These are phyloP conservation scores for Lasioglossum villosulum DNA, from an alignment of 2,888 invertebrate species.

Conservation along the genomic window DNA sequence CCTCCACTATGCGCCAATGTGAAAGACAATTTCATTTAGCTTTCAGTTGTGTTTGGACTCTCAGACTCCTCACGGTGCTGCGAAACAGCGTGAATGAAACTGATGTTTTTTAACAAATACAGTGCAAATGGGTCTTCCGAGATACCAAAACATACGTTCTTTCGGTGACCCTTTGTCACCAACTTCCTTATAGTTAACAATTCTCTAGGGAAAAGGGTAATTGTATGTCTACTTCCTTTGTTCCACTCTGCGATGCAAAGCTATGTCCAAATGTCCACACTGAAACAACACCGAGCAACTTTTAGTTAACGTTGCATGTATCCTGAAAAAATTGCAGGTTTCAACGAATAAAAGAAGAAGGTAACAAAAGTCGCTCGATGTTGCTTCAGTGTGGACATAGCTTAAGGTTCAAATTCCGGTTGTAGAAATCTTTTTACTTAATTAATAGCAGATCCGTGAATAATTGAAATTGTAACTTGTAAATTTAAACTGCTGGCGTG, in stretches of 20 bases:
- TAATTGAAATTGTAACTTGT: background rate
- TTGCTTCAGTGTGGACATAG: background rate
- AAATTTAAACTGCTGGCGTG: background rate
- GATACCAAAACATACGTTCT: background rate
- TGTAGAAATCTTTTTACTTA: background rate
- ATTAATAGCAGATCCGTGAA: background rate
- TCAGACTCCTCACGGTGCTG: background rate
- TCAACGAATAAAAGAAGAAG: background rate
- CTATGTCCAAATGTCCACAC: background rate
- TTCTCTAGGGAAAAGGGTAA: background rate
- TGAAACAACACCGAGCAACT: background rate
- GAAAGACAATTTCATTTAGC: background rate
- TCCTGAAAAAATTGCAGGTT: background rate
- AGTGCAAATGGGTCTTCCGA: background rate
- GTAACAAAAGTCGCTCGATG: background rate
- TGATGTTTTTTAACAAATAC: background rate
- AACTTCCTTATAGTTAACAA: background rate
- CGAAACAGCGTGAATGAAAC: background rate
- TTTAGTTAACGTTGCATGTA: background rate
- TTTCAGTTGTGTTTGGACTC: background rate
- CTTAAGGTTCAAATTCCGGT: background rate
- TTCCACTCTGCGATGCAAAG: background rate
- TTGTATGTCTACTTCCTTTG: background rate
- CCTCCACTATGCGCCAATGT: background rate
- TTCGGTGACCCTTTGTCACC: no score